Percentiles rank a stretch among this genome's conserved stretches.
Conservation (phyloP, 2,888 invertebrate species). For the Pseudococcus viburni region DNA sequence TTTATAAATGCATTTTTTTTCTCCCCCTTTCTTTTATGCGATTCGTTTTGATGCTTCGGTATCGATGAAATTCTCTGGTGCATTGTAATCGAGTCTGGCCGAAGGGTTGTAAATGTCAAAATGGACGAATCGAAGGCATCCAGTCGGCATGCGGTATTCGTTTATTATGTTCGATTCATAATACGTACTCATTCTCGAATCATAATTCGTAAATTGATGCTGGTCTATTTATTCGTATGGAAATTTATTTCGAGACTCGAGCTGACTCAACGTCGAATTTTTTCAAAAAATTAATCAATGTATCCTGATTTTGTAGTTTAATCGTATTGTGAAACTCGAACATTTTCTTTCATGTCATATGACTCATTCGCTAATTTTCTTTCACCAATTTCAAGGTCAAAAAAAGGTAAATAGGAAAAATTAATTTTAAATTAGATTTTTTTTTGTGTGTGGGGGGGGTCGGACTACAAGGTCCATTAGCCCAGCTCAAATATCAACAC, state of each 20-base stretch:
- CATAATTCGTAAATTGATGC: background rate
- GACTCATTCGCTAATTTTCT: too few relatives aligned
- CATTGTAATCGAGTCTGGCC: background rate
- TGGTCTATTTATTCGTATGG: background rate
- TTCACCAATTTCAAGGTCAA: too few relatives aligned
- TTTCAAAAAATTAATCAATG: too few relatives aligned
- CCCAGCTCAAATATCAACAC: too few relatives aligned
- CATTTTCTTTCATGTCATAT: too few relatives aligned
- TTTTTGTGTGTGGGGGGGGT: too few relatives aligned
- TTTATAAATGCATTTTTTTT: constrained; percentile 16
- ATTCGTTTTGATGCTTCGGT: background rate
- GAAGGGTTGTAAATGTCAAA: background rate
- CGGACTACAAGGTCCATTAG: too few relatives aligned
- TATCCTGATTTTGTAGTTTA: too few relatives aligned
- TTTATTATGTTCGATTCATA: background rate
- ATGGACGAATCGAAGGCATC: background rate
- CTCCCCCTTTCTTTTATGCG: background rate
- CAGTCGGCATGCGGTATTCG: background rate
- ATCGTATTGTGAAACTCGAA: too few relatives aligned
- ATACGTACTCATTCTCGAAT: background rate
- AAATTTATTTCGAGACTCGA: background rate
- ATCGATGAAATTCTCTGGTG: background rate
- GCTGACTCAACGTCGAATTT: background rate
- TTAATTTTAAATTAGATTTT: too few relatives aligned
- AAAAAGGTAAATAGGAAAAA: too few relatives aligned